Base-by-base conservation (phyloP, 2,888 invertebrate species). In the Apotomis turbidana region DNA sequence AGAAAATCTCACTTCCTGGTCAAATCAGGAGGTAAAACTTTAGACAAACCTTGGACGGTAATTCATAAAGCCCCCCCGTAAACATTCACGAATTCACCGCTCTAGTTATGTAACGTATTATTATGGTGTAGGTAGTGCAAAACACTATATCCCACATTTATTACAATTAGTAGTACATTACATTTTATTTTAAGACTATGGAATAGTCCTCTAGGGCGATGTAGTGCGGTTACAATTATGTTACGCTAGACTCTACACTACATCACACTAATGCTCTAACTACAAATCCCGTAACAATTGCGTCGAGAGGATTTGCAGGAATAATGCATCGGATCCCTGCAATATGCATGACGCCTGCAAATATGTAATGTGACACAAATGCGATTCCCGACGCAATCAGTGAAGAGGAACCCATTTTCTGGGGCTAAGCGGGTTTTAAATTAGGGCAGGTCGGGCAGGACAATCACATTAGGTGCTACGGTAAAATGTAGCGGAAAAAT, bases 311-410 rank as follows among this genome's bases (percentile, higher is more conserved):
- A 79, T 83, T 82, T 81, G 80, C 78, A 77, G 77, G 76, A 78
- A 78, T 81, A 80, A 81, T 83, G 80, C 79, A 79, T 76, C 78
- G 78, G 79, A 76, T 76, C 78, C 77, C 78, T 84, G 78, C 82
- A 87, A 84, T 83, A 87, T 87, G 81, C 83, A 86, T 83, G 77
- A 74, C 74, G 70, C 74, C 79, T 80, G 80, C 73, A 75, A 81
- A 81, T 83, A 81, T 78, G 78, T 76, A 76, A 83, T 81, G 79
- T 79, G 79, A 80, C 82, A 79, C 71, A 78, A 79, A 81, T 78
- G 76, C 76, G 77, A 75, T 78, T 81, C 71, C 74, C 76, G 79
- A 81, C 76, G 77, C 79, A 81, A 82, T 84, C 84, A 82, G 78
- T 44, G 57, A 38, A 9, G 9, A 6, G 41, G 0, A 41, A 41